These are phyloP conservation scores for Chirona hameri DNA, from an alignment of 2,888 invertebrate species.

Conservation along the genomic window DNA sequence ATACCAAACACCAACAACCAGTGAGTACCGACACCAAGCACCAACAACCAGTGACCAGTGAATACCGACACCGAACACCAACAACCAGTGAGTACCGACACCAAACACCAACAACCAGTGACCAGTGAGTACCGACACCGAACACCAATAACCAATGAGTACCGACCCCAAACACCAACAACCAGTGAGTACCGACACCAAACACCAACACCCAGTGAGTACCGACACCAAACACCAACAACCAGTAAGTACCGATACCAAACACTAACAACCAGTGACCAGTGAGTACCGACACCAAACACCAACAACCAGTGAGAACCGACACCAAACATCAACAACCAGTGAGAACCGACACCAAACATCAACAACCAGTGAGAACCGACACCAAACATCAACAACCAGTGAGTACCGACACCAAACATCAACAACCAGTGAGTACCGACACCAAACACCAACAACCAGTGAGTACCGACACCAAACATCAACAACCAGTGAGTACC, in stretches of 20 bases:
- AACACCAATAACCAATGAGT: background rate
- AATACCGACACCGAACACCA: slow-evolving; percentile 46
- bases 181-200: background rate
- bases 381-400: slow-evolving; percentile 37
- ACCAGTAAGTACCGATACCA: background rate
- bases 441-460: background rate
- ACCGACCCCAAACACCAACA: background rate
- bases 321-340: background rate
- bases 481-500: background rate
- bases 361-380: slow-evolving; percentile 88
- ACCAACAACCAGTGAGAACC: background rate
- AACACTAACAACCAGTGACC: background rate
- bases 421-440: slow-evolving; percentile 37
- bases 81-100: slow-evolving; percentile 37
- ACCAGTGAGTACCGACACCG: background rate
- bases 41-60: slow-evolving; percentile 58
- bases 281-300: background rate
- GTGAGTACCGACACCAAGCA: slow-evolving; percentile 59
- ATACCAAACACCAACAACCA: slow-evolving; percentile 94
- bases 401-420: slow-evolving; percentile 56
- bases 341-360: slow-evolving; percentile 72
- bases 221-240: background rate
- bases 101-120: background rate
- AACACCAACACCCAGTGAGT: no score
- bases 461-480: background rate